These are phyloP conservation scores for Calameuta pallipes DNA, from an alignment of 2,888 invertebrate genomes.

Conservation along the genomic window DNA sequence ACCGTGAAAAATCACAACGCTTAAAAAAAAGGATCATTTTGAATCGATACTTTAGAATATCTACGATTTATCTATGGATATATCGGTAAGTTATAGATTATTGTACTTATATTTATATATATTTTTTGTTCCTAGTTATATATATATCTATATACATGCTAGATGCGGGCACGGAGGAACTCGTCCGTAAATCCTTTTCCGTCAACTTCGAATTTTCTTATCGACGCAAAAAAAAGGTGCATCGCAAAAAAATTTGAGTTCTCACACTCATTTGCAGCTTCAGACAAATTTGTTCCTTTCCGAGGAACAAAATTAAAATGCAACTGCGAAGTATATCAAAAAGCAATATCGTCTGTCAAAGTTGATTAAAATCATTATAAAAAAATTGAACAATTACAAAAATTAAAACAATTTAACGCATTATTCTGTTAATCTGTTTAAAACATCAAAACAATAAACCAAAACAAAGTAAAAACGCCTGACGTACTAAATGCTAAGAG, in stretches of 20 bases:
- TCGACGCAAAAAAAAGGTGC: too few species aligned
- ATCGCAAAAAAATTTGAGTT: too few species aligned
- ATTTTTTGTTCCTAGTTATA: slow-evolving; percentile 17
- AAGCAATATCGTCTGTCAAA: too few species aligned
- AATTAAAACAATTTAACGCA: too few species aligned
- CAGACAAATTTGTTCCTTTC: not conserved
- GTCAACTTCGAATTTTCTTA: slow-evolving; percentile 33
- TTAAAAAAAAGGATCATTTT: not conserved
- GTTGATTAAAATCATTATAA: too few species aligned
- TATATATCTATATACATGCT: slow-evolving; percentile 45
- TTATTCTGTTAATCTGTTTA: too few species aligned
- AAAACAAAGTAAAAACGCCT: too few species aligned
- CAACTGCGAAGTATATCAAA: slow-evolving; percentile 10
- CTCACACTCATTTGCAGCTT: too few species aligned
- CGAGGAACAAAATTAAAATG: slow-evolving; percentile 1
- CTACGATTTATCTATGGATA: slow-evolving; percentile 2
- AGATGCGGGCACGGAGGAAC: slow-evolving; percentile 57
- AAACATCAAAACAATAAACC: too few species aligned
- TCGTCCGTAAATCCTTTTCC: slow-evolving; percentile 54
- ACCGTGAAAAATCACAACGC: slow-evolving; percentile 4
- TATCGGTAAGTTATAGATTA: slow-evolving; percentile 29
- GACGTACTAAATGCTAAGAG: too few species aligned
- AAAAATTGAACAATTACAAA: too few species aligned
- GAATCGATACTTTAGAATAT: slow-evolving; percentile 1
- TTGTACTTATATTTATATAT: slow-evolving; percentile 39